A percentile compares a stretch with the other conserved stretches of the same genome.
These are phyloP conservation scores for Limnothrissa miodon DNA, from an alignment of 2,113 vertebrate species.

Conservation along the genomic window DNA sequence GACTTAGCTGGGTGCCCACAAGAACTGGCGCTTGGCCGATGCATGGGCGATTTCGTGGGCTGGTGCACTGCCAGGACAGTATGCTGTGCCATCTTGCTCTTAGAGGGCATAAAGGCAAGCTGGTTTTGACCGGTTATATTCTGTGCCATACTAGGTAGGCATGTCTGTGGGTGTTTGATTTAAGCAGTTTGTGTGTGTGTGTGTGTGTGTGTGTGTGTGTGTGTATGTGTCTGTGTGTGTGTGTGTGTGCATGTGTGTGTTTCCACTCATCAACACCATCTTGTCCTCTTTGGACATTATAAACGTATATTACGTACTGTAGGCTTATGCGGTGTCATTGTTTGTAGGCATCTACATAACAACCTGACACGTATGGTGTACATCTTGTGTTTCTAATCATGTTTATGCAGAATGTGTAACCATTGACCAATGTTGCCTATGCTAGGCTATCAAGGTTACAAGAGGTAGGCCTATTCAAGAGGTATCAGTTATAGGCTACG, in stretches of 20 bases:
- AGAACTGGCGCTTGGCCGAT: background rate
- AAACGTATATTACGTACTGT: no score
- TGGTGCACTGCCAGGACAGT: background rate
- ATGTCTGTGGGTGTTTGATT: no score
- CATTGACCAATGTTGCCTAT: conserved; percentile 64
- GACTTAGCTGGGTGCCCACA: background rate
- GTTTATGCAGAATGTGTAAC: background rate
- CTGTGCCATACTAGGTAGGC: background rate
- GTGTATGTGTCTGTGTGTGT: no score
- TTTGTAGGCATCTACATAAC: no score
- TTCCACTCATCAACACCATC: conserved; percentile 77
- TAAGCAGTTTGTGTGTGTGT: background rate
- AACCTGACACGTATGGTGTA: no score
- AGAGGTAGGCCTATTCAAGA: no score
- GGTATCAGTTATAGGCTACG: no score
- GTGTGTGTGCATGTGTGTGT: background rate
- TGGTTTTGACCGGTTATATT: background rate
- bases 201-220: no score
- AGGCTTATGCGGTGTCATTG: no score
- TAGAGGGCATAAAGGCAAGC: background rate
- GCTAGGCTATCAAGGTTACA: no score
- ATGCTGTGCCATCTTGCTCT: background rate
- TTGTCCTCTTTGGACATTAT: background rate
- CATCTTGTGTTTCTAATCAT: background rate
- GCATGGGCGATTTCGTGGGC: no score